Conservation (phyloP, 2,888 invertebrate species). For the Acanthosepion esculentum region DNA sequence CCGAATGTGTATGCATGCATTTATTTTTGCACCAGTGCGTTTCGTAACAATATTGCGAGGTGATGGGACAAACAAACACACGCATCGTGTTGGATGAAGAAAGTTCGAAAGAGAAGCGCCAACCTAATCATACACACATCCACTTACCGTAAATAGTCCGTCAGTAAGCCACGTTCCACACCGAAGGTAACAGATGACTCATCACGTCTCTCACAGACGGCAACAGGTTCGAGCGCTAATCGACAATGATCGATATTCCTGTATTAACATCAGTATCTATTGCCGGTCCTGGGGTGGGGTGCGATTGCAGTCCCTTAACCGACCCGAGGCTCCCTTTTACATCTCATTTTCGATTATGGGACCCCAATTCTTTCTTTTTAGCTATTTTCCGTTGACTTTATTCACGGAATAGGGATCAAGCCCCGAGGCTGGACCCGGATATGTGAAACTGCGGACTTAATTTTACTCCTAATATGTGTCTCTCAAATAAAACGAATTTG, state of each 20-base stretch:
- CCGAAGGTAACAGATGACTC: constrained; percentile 18
- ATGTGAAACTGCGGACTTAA: neutral
- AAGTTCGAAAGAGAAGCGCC: neutral
- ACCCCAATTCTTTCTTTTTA: neutral
- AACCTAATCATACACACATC: neutral
- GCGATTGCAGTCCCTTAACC: neutral
- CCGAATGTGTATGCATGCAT: neutral
- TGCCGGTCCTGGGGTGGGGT: neutral
- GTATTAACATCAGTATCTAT: neutral
- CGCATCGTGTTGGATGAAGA: neutral
- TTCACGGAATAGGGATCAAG: neutral
- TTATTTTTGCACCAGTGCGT: neutral
- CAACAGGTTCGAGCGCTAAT: neutral
- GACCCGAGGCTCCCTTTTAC: neutral
- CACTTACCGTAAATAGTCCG: neutral
- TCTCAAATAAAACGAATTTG: neutral
- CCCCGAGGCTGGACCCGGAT: neutral
- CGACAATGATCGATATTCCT: neutral
- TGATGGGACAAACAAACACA: neutral
- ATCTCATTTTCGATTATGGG: neutral
- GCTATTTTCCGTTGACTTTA: neutral
- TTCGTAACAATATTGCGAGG: neutral
- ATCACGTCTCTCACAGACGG: neutral
- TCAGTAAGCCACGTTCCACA: neutral
- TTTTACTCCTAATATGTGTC: neutral